A percentile compares a stretch with the other conserved stretches of the same genome.
Conservation (phyloP, 1,140 invertebrate species). For the Sesamia nonagrioides region DNA sequence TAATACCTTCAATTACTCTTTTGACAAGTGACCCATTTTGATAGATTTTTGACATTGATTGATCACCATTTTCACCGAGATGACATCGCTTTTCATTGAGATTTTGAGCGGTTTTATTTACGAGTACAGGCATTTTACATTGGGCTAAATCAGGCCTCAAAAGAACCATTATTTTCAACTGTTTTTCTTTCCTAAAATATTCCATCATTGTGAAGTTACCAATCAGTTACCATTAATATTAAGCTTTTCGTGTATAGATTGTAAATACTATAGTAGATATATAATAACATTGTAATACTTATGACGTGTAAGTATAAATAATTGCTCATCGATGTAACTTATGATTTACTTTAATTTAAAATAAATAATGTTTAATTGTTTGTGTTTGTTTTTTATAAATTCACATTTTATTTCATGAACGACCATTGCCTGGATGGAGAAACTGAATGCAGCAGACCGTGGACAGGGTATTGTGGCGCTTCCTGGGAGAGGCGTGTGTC, state of each 20-base stretch:
- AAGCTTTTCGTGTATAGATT: background rate
- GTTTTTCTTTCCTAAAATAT: background rate
- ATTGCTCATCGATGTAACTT: conserved; percentile 45
- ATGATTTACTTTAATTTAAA: conserved; percentile 39
- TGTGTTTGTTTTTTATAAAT: background rate
- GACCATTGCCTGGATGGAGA: too few relatives aligned
- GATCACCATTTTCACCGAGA: too few relatives aligned
- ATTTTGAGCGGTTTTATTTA: too few relatives aligned
- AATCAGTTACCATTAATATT: conserved; percentile 36
- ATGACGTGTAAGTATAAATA: background rate
- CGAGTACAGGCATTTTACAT: too few relatives aligned
- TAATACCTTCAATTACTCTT: too few relatives aligned
- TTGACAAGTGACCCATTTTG: too few relatives aligned
- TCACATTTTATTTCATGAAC: background rate
- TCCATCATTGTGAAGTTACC: conserved; percentile 26
- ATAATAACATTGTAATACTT: background rate
- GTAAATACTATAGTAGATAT: conserved; percentile 42
- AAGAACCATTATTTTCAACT: background rate
- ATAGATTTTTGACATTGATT: too few relatives aligned
- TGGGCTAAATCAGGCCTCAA: too few relatives aligned
- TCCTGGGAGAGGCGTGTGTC: too few relatives aligned
- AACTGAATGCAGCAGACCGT: too few relatives aligned
- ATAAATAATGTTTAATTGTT: conserved; percentile 17
- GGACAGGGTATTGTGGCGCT: too few relatives aligned
- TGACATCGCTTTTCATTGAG: too few relatives aligned